A percentile compares a stretch with the other conserved stretches of the same genome.
Evolutionary conservation across 2,888 invertebrate genomes (phyloP).

Genomic region (Sceliomorpha sp.): DNA sequence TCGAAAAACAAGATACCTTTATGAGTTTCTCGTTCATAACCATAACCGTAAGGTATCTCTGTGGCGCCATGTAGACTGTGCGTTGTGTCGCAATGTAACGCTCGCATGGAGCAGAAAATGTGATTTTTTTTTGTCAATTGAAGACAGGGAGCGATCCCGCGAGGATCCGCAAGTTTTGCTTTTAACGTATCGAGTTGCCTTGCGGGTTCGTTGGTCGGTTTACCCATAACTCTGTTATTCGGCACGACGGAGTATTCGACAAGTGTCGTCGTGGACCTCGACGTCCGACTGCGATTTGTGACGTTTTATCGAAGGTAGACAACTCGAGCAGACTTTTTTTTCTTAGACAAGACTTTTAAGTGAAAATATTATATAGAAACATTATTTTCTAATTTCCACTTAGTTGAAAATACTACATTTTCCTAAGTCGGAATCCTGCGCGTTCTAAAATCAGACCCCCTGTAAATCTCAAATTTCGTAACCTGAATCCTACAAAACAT

Average conservation of each 20-base stretch:
- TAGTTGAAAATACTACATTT: too few relatives aligned
- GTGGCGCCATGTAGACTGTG: slow-evolving; percentile 27
- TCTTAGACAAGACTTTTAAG: too few relatives aligned
- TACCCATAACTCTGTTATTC: neutral
- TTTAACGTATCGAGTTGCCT: neutral
- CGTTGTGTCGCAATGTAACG: slow-evolving; percentile 33
- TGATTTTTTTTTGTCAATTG: slow-evolving; percentile 28
- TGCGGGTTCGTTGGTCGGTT: neutral
- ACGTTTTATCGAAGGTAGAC: too few relatives aligned
- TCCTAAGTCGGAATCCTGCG: too few relatives aligned
- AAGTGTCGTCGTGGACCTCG: neutral
- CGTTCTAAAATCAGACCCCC: too few relatives aligned
- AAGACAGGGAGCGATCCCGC: slow-evolving; percentile 31
- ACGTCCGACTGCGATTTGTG: slow-evolving; percentile 15
- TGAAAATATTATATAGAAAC: too few relatives aligned
- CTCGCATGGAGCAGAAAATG: slow-evolving; percentile 16
- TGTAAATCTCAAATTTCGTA: too few relatives aligned
- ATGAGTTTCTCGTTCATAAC: slow-evolving; percentile 34
- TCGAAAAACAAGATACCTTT: slow-evolving; percentile 29
- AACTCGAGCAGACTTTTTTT: too few relatives aligned
- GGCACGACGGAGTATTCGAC: neutral
- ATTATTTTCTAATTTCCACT: too few relatives aligned
- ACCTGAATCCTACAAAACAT: too few relatives aligned
- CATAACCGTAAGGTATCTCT: slow-evolving; percentile 40
- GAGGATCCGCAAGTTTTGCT: slow-evolving; percentile 19